Base-by-base conservation (phyloP, 2,888 invertebrate genomes). In the Philereme transversata region DNA sequence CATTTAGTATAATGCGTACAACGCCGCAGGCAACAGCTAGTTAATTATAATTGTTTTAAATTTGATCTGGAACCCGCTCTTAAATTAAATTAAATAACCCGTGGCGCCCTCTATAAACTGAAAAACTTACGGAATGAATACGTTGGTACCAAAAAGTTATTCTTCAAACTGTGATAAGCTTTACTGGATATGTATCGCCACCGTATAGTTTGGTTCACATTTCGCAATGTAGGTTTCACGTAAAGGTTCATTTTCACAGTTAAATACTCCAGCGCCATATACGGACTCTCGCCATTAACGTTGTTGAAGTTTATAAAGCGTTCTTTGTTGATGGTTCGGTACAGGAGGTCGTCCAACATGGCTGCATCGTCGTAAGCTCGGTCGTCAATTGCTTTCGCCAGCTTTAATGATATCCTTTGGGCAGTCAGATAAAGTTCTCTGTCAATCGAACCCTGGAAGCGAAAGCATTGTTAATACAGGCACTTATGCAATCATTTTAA, bases 231-330 rank as follows among this genome's bases (percentile, higher is more conserved):
- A 0, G 90, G 90, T 51, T 90, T 91, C 4, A 91, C 85, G 44
- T 80, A 86, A 52, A 59, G 66, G 64, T 91, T 91, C 3, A 91
- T 72, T 65, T 81, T 84, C 0, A 34, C 49, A 9, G 74, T 69
- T 40, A 91, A 68, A 9, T 69, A 67, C 6, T 78, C 77, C 33
- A 90, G 70, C 0, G 78, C 83, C 5, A 72, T 73, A 48, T 87
- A 82, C 3, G 87, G 84, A 49, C 78, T 83, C 0, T 66, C 67
- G 58, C 81, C 79, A 63, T 87, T 86, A 0, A 87, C 79, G 59
- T 90, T 90, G 60, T 90, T 87, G 54, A 86, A 89, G 65, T 89
- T 90, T 22, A 88, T 76, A 5, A 75, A 72, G 2, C 78, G 71
- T 11, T 86, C 81, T 5, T 67, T 61, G 11, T 76, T 81, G 4